Conservation (phyloP, 2,113 vertebrate species). For the Otocyon megalotis region DNA sequence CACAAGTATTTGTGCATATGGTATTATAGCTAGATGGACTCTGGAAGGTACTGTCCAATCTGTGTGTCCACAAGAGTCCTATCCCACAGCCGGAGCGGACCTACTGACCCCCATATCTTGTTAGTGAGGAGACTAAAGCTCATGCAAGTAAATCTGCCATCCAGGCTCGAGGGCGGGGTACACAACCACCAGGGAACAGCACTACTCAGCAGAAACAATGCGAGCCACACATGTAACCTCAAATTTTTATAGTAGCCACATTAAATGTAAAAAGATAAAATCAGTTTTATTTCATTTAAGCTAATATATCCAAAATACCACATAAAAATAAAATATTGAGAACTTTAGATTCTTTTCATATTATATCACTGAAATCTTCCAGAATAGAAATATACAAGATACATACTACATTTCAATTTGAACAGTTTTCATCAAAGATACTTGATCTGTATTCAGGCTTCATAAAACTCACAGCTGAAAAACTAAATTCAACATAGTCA, state of each 20-base stretch:
- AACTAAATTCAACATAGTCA: background rate
- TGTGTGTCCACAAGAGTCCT: background rate
- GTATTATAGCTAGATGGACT: background rate
- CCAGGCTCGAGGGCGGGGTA: background rate
- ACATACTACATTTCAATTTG: background rate
- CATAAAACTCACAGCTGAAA: constrained; percentile 4
- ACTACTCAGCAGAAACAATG: background rate
- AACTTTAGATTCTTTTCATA: background rate
- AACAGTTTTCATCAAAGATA: constrained; percentile 39
- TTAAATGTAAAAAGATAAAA: background rate
- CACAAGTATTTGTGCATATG: background rate
- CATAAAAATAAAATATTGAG: background rate
- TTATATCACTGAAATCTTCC: background rate
- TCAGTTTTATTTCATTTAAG: background rate
- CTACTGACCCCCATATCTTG: background rate
- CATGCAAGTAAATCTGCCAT: background rate
- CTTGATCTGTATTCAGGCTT: background rate
- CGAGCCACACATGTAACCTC: background rate
- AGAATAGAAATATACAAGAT: background rate
- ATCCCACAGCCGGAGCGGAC: background rate
- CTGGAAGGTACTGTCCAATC: background rate
- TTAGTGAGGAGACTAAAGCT: background rate
- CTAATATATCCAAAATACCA: background rate
- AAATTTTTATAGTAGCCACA: background rate
- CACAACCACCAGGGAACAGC: background rate